Percentiles rank a stretch among this genome's conserved stretches.
Conservation (phyloP, 2,113 vertebrate genomes). For the Geococcyx californianus region DNA sequence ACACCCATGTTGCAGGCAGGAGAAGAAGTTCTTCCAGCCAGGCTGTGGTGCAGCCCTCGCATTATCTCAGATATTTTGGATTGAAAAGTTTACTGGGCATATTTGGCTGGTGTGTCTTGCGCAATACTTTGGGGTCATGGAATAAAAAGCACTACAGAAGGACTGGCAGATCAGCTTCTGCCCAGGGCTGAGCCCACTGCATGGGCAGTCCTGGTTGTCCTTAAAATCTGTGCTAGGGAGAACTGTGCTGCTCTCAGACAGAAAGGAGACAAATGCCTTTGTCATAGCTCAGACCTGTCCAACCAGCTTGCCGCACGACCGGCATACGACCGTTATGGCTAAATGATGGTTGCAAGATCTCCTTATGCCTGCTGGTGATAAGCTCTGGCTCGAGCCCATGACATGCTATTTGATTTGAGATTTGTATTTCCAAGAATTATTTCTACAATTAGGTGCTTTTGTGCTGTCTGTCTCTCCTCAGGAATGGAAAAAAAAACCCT, state of each 20-base stretch:
- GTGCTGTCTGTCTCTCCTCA: neutral
- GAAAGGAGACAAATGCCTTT: neutral
- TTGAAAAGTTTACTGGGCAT: neutral
- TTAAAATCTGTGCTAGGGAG: neutral
- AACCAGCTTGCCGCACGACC: neutral
- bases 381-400: neutral
- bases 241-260: neutral
- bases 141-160: neutral
- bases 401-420: neutral
- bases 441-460: neutral
- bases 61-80: neutral
- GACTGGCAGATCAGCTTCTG: neutral
- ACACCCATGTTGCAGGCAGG: neutral
- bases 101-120: neutral
- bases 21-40: neutral
- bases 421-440: neutral
- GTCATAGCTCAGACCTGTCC: neutral
- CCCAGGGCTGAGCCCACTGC: neutral
- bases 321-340: neutral
- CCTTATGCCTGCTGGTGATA: neutral
- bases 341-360: neutral
- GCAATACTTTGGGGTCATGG: neutral
- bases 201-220: neutral
- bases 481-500: neutral
- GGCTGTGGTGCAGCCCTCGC: neutral